phyloP scores from a whole-genome alignment of 2,888 invertebrate species.

The Trimorus sp. region DNA sequence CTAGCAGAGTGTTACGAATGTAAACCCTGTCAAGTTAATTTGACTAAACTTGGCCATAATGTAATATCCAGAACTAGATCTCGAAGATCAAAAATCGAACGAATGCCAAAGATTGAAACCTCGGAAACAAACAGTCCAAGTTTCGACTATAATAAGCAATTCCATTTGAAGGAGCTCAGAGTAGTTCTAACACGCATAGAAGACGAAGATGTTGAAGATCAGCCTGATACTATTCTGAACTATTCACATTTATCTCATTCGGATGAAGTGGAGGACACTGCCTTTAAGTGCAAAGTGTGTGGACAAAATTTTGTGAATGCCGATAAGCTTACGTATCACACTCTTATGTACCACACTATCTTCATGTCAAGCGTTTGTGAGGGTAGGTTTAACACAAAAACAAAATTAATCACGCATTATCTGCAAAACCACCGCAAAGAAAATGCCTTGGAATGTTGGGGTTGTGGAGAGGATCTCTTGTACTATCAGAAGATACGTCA shows the following conservation, averaged over 20 bases:
- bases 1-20: conserved; percentile 15
- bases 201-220: no score
- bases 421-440: conserved; percentile 22
- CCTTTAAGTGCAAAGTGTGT: conserved; percentile 39
- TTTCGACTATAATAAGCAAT: no score
- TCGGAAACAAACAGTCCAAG: no score
- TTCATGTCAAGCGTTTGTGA: conserved; percentile 56
- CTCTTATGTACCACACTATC: conserved; percentile 25
- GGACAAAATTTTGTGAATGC: not conserved
- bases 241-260: no score
- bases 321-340: conserved; percentile 36
- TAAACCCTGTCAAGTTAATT: conserved; percentile 27
- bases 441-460: conserved; percentile 31
- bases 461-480: conserved; percentile 26
- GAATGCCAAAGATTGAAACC: not conserved
- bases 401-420: conserved; percentile 47
- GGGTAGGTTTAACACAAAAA: conserved; percentile 24
- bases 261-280: not conserved
- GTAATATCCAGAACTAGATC: no score
- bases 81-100: not conserved
- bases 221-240: no score
- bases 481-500: conserved; percentile 15
- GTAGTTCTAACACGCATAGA: no score
- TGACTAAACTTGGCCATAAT: not conserved
- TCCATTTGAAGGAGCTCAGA: no score